Evolutionary conservation across 2,113 vertebrate species (phyloP), one percentile per base, ranked within the genome.

Genomic region (Spheniscus mendiculus): DNA sequence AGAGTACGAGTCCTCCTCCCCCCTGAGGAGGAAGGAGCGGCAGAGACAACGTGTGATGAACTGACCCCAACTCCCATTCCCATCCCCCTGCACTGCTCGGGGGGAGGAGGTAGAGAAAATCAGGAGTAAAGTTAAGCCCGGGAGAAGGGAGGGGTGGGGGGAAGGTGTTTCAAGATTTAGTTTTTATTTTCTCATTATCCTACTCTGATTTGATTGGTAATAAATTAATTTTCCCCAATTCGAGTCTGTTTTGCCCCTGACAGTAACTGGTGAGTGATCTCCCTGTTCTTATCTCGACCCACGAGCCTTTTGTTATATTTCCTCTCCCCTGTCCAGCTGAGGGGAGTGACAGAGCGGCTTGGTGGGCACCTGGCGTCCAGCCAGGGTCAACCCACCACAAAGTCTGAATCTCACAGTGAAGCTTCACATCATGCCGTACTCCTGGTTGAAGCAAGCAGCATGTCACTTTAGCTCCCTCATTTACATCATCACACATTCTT

Each of bases 401-500:
- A 27, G 30, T 36, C 29, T 40, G 36, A 82, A 76, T 50, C 42
- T 69, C 62, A 81, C 23, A 15, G 34, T 19, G 12, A 80, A 63
- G 44, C 40, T 84, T n/a, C 47, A 45, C 22, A 25, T n/a, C 3
- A 1, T 22, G 14, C n/a, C 1, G 0, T 23, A 20, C 38, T 52
- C 78, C 34, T 32, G 58, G 36, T 52, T 83, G 79, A 83, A 87
- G 53, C 11, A 84, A 66, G 58, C n/a, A 66, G 30, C 4, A 25
- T 1, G 4, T 78, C 3, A 2, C 63, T 81, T 84, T 44, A 32
- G 30, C 34, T 72, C 61, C 56, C 10, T 87, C 47, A 40, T 61
- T 79, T 59, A 5, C 30, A 52, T 38, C 29, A 34, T 8, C 5
- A 0, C 6, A 10, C 0, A 0, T 53, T 70, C 20, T 34, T 44